Base-by-base conservation (phyloP, 2,113 vertebrate genomes). In the Microcebus jonahi region DNA sequence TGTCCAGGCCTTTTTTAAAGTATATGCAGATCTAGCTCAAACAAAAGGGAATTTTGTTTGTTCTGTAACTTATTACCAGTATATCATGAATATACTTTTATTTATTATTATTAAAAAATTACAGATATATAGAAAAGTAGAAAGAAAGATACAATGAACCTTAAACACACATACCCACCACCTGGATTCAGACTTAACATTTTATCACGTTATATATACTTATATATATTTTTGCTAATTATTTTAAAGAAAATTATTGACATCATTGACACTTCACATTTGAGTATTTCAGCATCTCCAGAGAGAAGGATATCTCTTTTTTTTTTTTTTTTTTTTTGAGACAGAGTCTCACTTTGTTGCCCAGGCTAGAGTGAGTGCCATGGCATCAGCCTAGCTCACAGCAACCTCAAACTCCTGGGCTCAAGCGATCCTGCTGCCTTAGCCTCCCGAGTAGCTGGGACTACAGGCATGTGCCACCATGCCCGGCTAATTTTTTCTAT, bases 91-190 rank as follows among this genome's bases (percentile, higher is more conserved):
- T 92, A 29, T 45, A 39, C 39, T 90, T 89, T 53, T 50, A 68
- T 48, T 25, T 81, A 91, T 90, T 87, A n/a, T 68, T 89, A 92
- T n/a, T 89, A 68, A 81, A 95, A 89, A 31, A 53, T 34, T 88
- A 57, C 55, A 93, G 45, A 86, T 92, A 65, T 13, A n/a, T 36
- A 63, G 57, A 88, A 81, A 94, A 73, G 17, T 80, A 36, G 77
- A 76, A 95, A 85, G 57, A 45, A 80, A 59, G 29, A 10, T 61
- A 61, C 59, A 61, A 61, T n/a, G 67, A 42, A 85, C 20, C 50
- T 21, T 79, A 55, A 84, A 34, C 42, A 73, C 20, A 6, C 11
- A 13, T 45, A 63, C 39, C 31, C 0, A 68, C n/a, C 6, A 36
- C 29, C 14, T 61, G 29, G 39, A 91, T 73, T 91, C 25, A 55